Evolutionary conservation across 1,140 invertebrate species (phyloP).

Genomic region (Formica exsecta): DNA sequence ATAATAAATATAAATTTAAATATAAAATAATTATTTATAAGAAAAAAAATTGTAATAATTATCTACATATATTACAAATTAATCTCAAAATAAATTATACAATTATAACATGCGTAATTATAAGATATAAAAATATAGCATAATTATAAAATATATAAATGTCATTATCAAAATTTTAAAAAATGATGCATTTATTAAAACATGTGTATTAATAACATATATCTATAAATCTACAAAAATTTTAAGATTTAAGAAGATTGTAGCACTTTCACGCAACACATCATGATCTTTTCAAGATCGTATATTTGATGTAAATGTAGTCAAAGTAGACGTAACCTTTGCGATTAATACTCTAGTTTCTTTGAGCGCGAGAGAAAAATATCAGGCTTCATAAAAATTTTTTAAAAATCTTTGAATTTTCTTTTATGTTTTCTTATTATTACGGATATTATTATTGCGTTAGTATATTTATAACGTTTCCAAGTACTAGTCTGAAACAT

Average conservation of each 20-base stretch:
- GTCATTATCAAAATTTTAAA: neutral
- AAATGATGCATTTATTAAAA: neutral
- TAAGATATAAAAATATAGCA: neutral
- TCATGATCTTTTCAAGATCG: neutral
- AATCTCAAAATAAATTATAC: slow-evolving; percentile 5
- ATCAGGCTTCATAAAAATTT: neutral
- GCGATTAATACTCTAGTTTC: neutral
- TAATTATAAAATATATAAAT: neutral
- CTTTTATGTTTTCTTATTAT: neutral
- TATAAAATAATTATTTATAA: neutral
- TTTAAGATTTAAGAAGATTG: neutral
- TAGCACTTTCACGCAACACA: neutral
- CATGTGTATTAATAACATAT: neutral
- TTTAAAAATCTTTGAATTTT: neutral
- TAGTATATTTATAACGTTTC: neutral
- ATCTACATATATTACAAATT: neutral
- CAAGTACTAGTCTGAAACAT: too few species aligned
- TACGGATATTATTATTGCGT: neutral
- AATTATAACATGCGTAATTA: neutral
- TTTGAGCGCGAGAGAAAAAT: neutral
- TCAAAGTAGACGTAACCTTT: slow-evolving; percentile 7
- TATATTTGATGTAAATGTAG: neutral
- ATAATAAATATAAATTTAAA: neutral
- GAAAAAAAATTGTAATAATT: neutral
- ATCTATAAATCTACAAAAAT: neutral